These are phyloP conservation scores for Aleadryas rufinucha DNA, from an alignment of 2,113 vertebrate genomes.

Conservation along the genomic window DNA sequence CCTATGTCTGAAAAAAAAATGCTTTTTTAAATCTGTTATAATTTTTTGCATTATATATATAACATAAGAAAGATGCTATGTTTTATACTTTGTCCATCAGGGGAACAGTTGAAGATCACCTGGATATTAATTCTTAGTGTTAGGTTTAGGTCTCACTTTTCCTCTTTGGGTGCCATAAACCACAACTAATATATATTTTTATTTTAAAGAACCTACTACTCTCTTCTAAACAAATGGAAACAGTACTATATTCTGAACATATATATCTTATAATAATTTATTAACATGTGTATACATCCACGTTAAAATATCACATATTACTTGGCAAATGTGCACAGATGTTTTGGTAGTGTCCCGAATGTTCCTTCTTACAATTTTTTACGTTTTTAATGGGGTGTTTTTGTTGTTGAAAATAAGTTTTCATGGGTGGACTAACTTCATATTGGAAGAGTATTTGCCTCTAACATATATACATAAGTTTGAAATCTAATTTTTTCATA, in stretches of 20 bases:
- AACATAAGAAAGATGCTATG: neutral
- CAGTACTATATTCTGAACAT: neutral
- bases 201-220: neutral
- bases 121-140: neutral
- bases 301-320: neutral
- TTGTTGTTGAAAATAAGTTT: neutral
- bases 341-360: neutral
- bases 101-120: neutral
- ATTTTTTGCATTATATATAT: neutral
- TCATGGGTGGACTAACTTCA: neutral
- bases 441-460: neutral
- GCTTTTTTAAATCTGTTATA: accelerated
- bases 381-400: neutral
- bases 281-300: accelerated
- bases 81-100: neutral
- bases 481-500: neutral
- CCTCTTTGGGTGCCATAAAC: neutral
- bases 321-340: neutral
- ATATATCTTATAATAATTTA: neutral
- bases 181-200: neutral
- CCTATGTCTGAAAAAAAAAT: neutral
- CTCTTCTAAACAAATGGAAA: neutral
- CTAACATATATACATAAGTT: neutral
- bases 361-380: neutral
- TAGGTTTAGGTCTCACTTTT: neutral